Conservation (phyloP, 1,140 invertebrate species). For the Cepaea nemoralis region DNA sequence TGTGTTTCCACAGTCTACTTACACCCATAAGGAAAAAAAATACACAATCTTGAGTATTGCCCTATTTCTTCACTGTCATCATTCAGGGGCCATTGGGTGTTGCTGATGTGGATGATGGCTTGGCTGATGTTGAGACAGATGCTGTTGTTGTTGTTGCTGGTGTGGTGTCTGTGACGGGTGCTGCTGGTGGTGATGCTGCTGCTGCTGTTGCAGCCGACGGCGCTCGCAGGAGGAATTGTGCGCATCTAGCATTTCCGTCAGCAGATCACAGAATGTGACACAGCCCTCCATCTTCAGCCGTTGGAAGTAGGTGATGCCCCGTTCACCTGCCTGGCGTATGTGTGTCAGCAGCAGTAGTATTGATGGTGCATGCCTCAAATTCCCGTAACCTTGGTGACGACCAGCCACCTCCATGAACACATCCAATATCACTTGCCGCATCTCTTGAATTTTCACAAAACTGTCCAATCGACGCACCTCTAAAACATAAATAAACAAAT, state of each 20-base stretch:
- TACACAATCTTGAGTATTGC: background rate
- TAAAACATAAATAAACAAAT: conserved; percentile 47
- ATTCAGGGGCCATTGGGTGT: conserved; percentile 28
- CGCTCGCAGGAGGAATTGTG: conserved; percentile 53
- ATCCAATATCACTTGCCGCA: conserved; percentile 62
- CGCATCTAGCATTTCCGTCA: conserved; percentile 68
- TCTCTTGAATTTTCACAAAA: conserved; percentile 59
- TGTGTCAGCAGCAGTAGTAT: conserved; percentile 65
- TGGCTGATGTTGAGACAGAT: conserved; percentile 1
- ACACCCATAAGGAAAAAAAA: background rate
- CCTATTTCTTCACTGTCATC: conserved; percentile 9
- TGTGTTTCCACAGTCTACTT: background rate
- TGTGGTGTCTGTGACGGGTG: background rate
- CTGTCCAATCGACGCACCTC: conserved; percentile 62
- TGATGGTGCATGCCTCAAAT: conserved; percentile 56
- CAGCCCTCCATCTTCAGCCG: conserved; percentile 62
- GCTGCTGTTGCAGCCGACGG: conserved; percentile 19
- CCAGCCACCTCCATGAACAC: conserved; percentile 62
- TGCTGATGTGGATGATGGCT: conserved; percentile 18
- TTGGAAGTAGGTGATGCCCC: conserved; percentile 63
- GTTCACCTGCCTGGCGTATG: conserved; percentile 64
- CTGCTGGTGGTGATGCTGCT: conserved; percentile 35
- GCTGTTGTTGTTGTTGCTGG: conserved; percentile 16
- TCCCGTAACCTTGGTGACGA: conserved; percentile 61
- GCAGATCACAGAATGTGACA: conserved; percentile 66